A percentile compares a stretch with the other conserved stretches of the same genome.
phyloP scores from a whole-genome alignment of 2,797 vertebrate genomes.

The Distichodus sexfasciatus region DNA sequence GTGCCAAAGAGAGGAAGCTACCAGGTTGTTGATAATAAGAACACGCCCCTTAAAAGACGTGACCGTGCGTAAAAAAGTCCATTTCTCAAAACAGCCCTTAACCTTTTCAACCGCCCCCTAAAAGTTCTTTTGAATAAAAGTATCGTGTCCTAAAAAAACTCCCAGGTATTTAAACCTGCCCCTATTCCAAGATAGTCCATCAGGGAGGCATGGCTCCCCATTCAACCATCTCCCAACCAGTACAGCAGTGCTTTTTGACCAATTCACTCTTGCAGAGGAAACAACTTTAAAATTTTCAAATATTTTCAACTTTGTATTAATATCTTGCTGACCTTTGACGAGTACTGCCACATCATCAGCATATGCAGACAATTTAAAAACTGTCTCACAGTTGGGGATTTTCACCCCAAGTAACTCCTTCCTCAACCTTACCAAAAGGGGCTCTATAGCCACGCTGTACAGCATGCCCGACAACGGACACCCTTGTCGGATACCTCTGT shows the following conservation, averaged over 20 bases:
- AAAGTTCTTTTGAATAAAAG: slow-evolving; percentile 4
- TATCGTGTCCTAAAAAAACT: background rate
- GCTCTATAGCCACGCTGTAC: background rate
- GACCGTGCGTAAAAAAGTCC: background rate
- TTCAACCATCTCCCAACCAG: background rate
- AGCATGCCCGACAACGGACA: slow-evolving; percentile 6
- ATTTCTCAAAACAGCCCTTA: background rate
- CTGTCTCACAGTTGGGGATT: background rate
- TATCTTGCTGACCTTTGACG: too few species aligned
- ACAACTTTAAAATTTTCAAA: background rate
- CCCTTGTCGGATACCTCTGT: slow-evolving; percentile 14
- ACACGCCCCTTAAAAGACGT: slow-evolving; percentile 12
- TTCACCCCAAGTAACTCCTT: background rate
- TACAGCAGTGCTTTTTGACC: slow-evolving; percentile 15
- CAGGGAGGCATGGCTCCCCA: background rate
- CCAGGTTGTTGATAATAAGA: slow-evolving; percentile 25
- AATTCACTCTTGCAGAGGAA: slow-evolving; percentile 10
- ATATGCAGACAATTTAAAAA: background rate
- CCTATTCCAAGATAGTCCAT: background rate
- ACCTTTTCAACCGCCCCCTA: background rate
- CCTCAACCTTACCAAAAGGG: background rate
- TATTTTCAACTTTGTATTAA: too few species aligned
- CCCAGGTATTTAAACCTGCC: slow-evolving; percentile 13
- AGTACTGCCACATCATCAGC: background rate
- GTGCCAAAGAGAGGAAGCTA: slow-evolving; percentile 18